Base-by-base conservation (phyloP, 2,113 vertebrate species). In the Zapus hudsonius region DNA sequence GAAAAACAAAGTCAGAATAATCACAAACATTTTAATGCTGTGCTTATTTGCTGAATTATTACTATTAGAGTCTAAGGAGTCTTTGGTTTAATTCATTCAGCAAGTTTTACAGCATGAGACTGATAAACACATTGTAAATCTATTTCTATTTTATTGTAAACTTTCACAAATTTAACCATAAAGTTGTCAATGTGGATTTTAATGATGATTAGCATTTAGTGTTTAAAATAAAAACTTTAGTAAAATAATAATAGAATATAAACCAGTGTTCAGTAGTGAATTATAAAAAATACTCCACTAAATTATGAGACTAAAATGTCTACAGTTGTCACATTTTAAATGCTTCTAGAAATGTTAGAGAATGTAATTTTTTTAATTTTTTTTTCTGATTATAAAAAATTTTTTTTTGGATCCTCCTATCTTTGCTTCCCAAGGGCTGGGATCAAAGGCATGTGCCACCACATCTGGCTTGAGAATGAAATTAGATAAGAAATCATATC, bases 181-280 rank as follows among this genome's bases (percentile, higher is more conserved):
- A 84, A 75, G 5, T 47, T 86, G 17, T 10, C 17, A 89, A 17
- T 23, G 31, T 36, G 83, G 52, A 70, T 72, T 31, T 91, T 5
- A 95, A 13, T 75, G 38, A 15, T 84, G 3, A 40, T 72, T 78
- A 36, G 7, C 16, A 55, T 59, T 78, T 27, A 47, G 9, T 29
- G 87, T 79, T 86, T 73, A 40, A 67, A 83, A 38, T n/a, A 67
- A 73, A 63, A 63, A 29, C 5, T 84, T 84, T 44, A 66, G 52
- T 85, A 61, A 92, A 91, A 61, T 87, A 86, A 52, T 6, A 80
- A 63, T 36, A 75, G 22, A 86, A 83, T 16, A 33, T 86, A 75
- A 86, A 13, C 11, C 8, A 89, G 25, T 8, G 29, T 66, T 83
- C 38, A 80, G 8, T 73, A 29, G 20, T 66, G 20, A 92, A 66